Evolutionary conservation across 2,888 invertebrate species (phyloP), one percentile per base, ranked within the genome.

Genomic region (Catocala sponsa): DNA sequence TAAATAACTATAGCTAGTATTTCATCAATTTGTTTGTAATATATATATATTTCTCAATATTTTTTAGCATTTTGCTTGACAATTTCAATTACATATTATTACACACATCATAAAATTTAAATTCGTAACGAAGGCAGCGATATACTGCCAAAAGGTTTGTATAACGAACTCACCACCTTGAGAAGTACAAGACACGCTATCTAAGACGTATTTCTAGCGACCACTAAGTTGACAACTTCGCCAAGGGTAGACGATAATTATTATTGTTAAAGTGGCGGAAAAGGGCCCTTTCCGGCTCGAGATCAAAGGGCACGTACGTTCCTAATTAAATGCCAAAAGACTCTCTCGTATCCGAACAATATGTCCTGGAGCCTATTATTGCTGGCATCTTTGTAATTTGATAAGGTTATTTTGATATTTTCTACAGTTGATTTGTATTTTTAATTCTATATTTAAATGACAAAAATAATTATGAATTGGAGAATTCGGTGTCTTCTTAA

Each of bases 201-300:
- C 25, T 10, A 32, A 42, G 42, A 52, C 50, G 9, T 54, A 64
- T 61, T 43, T 53, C 43, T 11, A n/a, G 52, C 12, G 38, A 63
- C 52, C 60, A 15, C 62, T 56, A 65, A 55, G 42, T 33, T 52
- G 51, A 68, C 54, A 54, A 65, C 52, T 32, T 49, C 50, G 54
- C 55, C 48, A 53, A 59, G 46, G 53, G 54, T 57, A 61, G 57
- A 59, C 50, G 41, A 68, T 54, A 68, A 71, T 73, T 53, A 78
- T 72, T 66, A 71, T 71, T 67, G 70, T 64, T 72, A 63, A 67
- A 72, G 66, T 65, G 63, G 65, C 76, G 63, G 69, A 72, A 76
- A 78, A 67, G 69, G 75, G 66, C 49, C 49, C 51, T 59, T 67
- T 33, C 55, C 53, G 43, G 33, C 63, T 54, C 15, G 41, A 72